These are phyloP conservation scores for Clarias batrachus DNA, from an alignment of 2,113 vertebrate genomes.

Conservation along the genomic window DNA sequence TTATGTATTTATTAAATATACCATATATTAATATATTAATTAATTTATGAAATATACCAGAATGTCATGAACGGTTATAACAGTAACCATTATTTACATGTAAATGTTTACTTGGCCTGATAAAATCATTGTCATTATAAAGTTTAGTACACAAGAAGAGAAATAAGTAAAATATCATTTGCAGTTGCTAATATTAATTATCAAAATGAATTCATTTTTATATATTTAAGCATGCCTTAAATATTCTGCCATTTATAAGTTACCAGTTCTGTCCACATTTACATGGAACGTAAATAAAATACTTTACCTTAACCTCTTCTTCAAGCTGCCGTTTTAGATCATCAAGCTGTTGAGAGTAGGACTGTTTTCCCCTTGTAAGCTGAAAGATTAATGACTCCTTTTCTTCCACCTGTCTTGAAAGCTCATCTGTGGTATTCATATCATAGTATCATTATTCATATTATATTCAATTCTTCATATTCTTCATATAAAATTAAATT, in stretches of 20 bases:
- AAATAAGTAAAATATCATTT: not conserved
- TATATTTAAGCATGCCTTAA: not conserved
- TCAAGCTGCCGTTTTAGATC: constrained; percentile 87
- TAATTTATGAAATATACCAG: not conserved
- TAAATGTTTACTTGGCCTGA: not conserved
- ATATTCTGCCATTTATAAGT: not conserved
- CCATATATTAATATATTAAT: too few species aligned
- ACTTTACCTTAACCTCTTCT: constrained; percentile 79
- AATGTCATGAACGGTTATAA: not conserved
- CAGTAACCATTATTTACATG: not conserved
- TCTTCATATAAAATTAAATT: too few species aligned
- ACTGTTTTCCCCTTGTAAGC: constrained; percentile 80
- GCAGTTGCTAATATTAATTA: not conserved
- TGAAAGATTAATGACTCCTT: constrained; percentile 83
- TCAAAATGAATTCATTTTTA: too few species aligned
- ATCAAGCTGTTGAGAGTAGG: constrained; percentile 83
- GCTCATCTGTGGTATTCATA: constrained; percentile 69
- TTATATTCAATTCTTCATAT: not conserved
- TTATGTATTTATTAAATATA: too few species aligned
- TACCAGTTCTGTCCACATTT: not conserved
- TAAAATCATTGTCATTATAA: not conserved
- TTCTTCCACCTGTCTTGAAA: constrained; percentile 81
- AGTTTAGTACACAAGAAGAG: not conserved
- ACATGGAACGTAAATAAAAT: not conserved
- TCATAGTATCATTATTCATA: not conserved